Evolutionary conservation across 2,888 invertebrate species (phyloP).

Genomic region (Thymelicus lineola): DNA sequence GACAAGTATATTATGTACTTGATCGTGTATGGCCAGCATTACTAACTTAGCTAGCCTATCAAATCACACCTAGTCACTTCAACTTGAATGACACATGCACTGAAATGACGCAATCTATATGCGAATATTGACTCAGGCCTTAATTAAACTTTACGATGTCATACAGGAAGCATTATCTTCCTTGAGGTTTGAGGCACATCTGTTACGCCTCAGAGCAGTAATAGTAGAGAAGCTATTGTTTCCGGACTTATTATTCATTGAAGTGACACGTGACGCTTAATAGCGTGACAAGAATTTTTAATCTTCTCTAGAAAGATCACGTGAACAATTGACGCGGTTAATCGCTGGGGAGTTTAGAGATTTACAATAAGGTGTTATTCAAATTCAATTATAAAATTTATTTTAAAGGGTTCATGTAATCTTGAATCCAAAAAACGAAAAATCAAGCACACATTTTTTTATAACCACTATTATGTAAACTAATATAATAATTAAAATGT

Average conservation of each 20-base stretch:
- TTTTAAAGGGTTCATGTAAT: no score
- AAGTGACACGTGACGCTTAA: background rate
- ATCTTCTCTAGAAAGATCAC: background rate
- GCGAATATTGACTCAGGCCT: conserved; percentile 14
- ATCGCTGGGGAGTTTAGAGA: background rate
- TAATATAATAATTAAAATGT: no score
- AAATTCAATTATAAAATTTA: no score
- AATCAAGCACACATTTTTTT: no score
- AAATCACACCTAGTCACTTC: no score
- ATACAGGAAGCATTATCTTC: conserved; percentile 11
- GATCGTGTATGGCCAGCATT: no score
- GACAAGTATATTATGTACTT: no score
- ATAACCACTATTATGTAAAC: no score
- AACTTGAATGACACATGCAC: background rate
- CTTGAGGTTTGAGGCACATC: conserved; percentile 6
- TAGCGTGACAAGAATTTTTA: background rate
- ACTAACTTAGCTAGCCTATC: no score
- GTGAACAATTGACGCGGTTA: background rate
- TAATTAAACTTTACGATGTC: conserved; percentile 29
- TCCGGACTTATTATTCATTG: conserved; percentile 9
- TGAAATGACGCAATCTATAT: conserved; percentile 16
- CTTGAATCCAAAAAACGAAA: no score
- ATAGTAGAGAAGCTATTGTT: conserved; percentile 17
- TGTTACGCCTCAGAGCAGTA: conserved; percentile 7
- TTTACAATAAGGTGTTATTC: background rate